A percentile compares a stretch with the other conserved stretches of the same genome.
Conservation (phyloP, 2,888 invertebrate species). For the Drosophila neonasuta region DNA sequence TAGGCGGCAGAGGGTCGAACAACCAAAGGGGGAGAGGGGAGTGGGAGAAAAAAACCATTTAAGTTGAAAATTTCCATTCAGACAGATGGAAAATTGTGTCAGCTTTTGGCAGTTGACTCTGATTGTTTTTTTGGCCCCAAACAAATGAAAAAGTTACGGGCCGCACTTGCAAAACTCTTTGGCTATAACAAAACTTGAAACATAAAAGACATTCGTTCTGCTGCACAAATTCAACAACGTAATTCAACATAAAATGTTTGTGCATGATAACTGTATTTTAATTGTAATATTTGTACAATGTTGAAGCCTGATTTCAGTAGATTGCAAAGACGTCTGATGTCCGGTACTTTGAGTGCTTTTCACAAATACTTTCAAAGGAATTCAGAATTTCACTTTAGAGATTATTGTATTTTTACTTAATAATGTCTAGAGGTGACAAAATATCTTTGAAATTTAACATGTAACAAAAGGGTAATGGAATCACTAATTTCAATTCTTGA, state of each 20-base stretch:
- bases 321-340: neutral
- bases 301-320: neutral
- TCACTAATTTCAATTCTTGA: neutral
- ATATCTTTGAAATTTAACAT: neutral
- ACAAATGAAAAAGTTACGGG: constrained; percentile 8
- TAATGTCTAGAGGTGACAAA: neutral
- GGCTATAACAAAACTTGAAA: constrained; percentile 4
- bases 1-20: neutral
- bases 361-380: neutral
- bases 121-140: constrained; percentile 21
- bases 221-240: neutral
- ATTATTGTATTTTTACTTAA: neutral
- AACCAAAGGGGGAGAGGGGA: neutral
- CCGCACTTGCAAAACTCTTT: constrained; percentile 7
- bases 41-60: constrained; percentile 31
- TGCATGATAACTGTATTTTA: neutral
- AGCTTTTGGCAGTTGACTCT: constrained; percentile 37
- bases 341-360: neutral
- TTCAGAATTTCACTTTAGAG: neutral
- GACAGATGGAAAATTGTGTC: constrained; percentile 42
- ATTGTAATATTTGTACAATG: neutral
- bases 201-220: constrained; percentile 7
- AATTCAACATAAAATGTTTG: neutral
- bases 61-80: constrained; percentile 44
- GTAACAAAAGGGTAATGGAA: neutral